Conservation (phyloP, 2,113 vertebrate genomes). For the Bubo blakistoni region DNA sequence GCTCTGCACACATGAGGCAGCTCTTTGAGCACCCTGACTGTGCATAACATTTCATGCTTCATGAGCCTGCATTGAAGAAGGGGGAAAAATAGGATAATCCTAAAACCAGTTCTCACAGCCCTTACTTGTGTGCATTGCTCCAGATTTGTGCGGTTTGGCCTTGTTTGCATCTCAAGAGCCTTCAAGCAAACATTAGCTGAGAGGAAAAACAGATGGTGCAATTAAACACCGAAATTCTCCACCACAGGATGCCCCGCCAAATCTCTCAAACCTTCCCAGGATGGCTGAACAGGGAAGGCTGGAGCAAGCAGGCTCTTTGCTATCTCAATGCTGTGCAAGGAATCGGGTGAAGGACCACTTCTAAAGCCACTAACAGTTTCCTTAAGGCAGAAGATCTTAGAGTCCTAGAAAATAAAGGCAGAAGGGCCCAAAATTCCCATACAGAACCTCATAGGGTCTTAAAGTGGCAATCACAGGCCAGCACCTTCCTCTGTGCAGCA, state of each 20-base stretch:
- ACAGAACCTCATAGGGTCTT: neutral
- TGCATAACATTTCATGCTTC: neutral
- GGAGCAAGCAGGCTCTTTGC: neutral
- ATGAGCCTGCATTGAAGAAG: neutral
- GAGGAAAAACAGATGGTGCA: neutral
- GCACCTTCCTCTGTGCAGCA: neutral
- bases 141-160: neutral
- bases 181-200: neutral
- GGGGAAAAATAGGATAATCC: neutral
- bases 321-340: neutral
- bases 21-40: neutral
- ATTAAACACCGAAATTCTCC: constrained; percentile 5
- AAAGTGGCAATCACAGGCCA: neutral
- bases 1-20: neutral
- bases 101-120: neutral
- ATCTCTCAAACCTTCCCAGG: neutral
- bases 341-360: neutral
- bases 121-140: neutral
- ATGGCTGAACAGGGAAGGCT: neutral
- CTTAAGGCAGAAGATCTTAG: neutral
- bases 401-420: neutral
- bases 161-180: neutral
- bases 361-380: neutral
- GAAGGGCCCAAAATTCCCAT: neutral
- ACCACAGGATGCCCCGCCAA: neutral